Evolutionary conservation across 2,797 vertebrate species (phyloP).

Genomic region (Sebastes steindachneri): DNA sequence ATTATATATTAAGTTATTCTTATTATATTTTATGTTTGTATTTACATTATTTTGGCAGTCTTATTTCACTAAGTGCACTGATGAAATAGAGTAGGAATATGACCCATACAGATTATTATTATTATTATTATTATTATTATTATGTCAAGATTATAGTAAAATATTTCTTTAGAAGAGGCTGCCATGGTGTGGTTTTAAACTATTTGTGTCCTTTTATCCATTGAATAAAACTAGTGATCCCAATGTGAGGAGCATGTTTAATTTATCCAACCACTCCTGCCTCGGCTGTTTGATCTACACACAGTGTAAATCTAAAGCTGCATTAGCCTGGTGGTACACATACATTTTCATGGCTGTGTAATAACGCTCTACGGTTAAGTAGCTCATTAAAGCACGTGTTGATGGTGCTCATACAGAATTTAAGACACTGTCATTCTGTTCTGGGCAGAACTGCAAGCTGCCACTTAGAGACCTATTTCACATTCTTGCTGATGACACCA

Average conservation of each 20-base stretch:
- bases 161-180: not conserved
- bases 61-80: not conserved
- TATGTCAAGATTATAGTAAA: not conserved
- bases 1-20: not conserved
- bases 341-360: conserved; percentile 27
- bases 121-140: not conserved
- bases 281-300: not conserved
- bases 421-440: conserved; percentile 44
- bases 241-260: not conserved
- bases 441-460: conserved; percentile 43
- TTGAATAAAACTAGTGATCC: not conserved
- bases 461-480: conserved; percentile 42
- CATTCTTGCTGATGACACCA: conserved; percentile 46
- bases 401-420: conserved; percentile 47
- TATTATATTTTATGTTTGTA: not conserved
- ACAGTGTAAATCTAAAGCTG: not conserved
- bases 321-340: conserved; percentile 6
- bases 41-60: not conserved
- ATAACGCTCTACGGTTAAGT: not conserved
- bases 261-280: not conserved
- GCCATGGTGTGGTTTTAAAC: not conserved
- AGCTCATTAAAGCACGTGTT: conserved; percentile 19
- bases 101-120: not conserved
- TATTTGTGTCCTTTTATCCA: not conserved
- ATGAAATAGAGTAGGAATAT: not conserved